Evolutionary conservation across 2,113 vertebrate genomes (phyloP), one percentile per base, ranked within the genome.

Genomic region (Notothenia rossii): DNA sequence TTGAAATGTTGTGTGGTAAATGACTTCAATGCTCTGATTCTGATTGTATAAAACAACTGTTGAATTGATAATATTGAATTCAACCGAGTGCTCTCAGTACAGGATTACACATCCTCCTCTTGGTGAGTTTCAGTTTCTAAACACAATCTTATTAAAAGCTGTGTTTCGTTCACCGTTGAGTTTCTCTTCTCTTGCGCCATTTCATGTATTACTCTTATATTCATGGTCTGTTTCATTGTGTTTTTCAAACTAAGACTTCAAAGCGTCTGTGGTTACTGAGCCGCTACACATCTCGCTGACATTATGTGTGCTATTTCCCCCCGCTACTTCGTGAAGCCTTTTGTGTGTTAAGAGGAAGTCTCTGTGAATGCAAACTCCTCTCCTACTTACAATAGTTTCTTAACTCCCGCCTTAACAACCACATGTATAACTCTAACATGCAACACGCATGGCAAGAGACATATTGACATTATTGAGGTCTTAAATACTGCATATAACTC

Each of bases 311-410:
- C 5, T 17, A 1, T 22, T 40, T 36, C 36, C 65, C 15, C 3
- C 36, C 29, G 46, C 49, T 17, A 20, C 14, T 25, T 53, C 43
- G 25, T 17, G 64, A 80, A 75, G 18, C 50, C 58, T 82, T 56
- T 22, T 58, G 58, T 65, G 50, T 65, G 29, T 22, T 9, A 60
- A 72, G 67, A 87, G 78, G 88, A 87, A 85, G 81, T 84, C 22
- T 0, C 6, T 10, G 51, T 43, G 29, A 11, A 17, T 1, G 45
- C 15, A 15, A 10, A 51, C 61, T 54, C 59, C 72, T 84, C 48
- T 55, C 20, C 18, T 49, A 18, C 55, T 33, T 29, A 25, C 22
- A 71, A 43, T 15, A 10, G 43, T 81, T 81, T 86, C 45, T 45
- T 33, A 71, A 71, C 25, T 51, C 5, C 4, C 25, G 45, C 14